Conservation (phyloP, 2,797 vertebrate species). For the Platyrinchus mystaceus region DNA sequence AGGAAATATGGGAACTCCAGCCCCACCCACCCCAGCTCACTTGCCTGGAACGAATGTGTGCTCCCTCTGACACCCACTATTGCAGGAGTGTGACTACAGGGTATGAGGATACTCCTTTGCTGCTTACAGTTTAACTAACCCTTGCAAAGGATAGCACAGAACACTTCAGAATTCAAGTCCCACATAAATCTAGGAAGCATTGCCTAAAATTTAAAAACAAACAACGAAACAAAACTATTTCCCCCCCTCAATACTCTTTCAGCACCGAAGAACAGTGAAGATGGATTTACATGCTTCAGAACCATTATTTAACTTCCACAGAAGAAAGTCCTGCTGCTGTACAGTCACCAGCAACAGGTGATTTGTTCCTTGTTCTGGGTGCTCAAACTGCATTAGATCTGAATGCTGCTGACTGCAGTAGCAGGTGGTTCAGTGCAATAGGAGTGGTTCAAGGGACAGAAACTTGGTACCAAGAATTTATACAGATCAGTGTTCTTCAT, state of each 20-base stretch:
- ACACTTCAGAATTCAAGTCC: neutral
- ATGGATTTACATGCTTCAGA: neutral
- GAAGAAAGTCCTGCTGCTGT: neutral
- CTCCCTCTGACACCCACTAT: neutral
- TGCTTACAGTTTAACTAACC: neutral
- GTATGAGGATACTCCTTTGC: neutral
- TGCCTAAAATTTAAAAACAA: neutral
- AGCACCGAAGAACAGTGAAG: neutral
- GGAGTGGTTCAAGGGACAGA: neutral
- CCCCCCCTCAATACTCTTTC: rapidly evolving
- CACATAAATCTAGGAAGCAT: neutral
- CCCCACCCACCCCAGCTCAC: rapidly evolving
- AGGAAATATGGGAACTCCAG: neutral
- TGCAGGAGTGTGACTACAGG: neutral
- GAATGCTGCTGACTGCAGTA: neutral
- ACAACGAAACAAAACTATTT: neutral
- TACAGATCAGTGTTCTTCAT: neutral
- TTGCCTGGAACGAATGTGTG: neutral
- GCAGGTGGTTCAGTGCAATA: neutral
- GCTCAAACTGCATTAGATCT: neutral
- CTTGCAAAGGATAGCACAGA: no score
- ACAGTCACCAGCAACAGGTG: neutral
- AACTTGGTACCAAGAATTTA: rapidly evolving
- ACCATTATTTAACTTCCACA: neutral
- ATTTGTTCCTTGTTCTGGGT: neutral